These are phyloP conservation scores for Helogale parvula DNA, from an alignment of 2,113 vertebrate genomes.

Conservation along the genomic window DNA sequence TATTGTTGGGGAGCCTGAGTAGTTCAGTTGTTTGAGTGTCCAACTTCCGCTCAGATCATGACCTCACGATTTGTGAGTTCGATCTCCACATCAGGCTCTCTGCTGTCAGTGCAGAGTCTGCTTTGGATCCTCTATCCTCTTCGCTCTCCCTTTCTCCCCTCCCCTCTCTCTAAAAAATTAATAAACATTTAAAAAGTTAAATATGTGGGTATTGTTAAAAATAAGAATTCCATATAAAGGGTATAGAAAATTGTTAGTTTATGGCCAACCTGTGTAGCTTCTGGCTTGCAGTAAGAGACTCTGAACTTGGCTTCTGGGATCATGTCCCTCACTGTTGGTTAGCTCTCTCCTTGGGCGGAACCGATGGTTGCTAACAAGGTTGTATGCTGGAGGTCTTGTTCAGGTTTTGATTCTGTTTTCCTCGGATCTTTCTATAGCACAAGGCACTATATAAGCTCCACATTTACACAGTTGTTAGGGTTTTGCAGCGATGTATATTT, in stretches of 20 bases:
- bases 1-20: no score
- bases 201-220: background rate
- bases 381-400: background rate
- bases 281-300: background rate
- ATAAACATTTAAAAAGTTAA: no score
- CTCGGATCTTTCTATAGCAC: slow-evolving; percentile 6
- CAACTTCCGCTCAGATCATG: no score
- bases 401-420: background rate
- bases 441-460: background rate
- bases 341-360: background rate
- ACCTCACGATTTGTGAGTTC: no score
- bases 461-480: slow-evolving; percentile 37
- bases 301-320: background rate
- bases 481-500: slow-evolving; percentile 55
- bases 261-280: background rate
- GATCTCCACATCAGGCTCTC: no score
- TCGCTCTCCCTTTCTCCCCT: no score
- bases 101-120: no score
- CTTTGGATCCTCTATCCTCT: no score
- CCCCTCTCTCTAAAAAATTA: no score
- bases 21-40: no score
- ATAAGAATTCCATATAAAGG: background rate
- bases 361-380: background rate
- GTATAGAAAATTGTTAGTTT: background rate
- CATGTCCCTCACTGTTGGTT: background rate